Percentiles rank a stretch among this genome's conserved stretches.
phyloP scores from a whole-genome alignment of 1,140 invertebrate species.

The Cotesia chilonis region DNA sequence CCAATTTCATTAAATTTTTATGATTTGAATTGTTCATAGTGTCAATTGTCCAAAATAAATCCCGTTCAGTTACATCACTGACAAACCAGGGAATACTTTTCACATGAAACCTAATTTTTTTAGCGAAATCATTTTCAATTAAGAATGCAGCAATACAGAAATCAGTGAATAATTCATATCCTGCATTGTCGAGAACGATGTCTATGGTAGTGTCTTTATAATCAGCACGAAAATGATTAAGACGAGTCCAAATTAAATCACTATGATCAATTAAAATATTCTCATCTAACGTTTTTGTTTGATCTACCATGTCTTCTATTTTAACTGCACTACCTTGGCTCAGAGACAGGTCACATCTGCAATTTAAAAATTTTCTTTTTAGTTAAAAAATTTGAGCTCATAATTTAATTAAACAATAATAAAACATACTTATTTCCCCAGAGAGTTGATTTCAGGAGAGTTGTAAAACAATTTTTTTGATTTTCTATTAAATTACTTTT shows the following conservation, averaged over 20 bases:
- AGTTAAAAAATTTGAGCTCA: constrained; percentile 11
- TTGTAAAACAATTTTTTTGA: constrained; percentile 64
- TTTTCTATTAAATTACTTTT: constrained; percentile 51
- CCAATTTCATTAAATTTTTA: constrained; percentile 62
- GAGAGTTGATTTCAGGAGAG: constrained; percentile 72
- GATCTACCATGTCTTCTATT: constrained; percentile 66
- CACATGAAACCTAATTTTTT: constrained; percentile 82
- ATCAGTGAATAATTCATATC: constrained; percentile 93
- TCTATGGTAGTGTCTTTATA: constrained; percentile 66
- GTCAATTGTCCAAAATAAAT: constrained; percentile 78
- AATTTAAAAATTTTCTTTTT: constrained; percentile 32
- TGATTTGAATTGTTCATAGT: constrained; percentile 58
- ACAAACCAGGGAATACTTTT: constrained; percentile 97
- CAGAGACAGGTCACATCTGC: constrained; percentile 88
- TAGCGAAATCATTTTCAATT: constrained; percentile 71
- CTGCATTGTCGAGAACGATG: constrained; percentile 92
- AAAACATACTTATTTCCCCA: constrained; percentile 72
- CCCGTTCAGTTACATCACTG: constrained; percentile 84
- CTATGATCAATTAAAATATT: constrained; percentile 78
- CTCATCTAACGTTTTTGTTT: constrained; percentile 72
- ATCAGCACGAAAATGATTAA: constrained; percentile 43
- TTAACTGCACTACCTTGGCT: constrained; percentile 73
- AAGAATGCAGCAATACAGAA: constrained; percentile 87
- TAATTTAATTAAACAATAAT: constrained; percentile 12
- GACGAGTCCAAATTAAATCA: constrained; percentile 66